Evolutionary conservation across 2,113 vertebrate species (phyloP), one percentile per base, ranked within the genome.

Genomic region (Semicossyphus pulcher): DNA sequence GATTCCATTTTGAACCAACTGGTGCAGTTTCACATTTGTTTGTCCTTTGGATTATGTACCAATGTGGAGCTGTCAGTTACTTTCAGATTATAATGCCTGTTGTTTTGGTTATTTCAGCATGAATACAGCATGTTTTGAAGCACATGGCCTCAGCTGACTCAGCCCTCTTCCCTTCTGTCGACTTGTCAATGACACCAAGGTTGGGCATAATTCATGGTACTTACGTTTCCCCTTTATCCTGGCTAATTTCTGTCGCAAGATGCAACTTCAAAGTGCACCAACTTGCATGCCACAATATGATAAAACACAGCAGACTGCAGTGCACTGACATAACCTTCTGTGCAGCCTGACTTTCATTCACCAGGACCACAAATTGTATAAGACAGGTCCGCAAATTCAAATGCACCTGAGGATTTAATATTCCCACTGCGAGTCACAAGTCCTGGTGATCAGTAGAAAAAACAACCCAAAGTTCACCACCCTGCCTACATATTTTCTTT

Each of bases 191-290:
- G 68, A 78, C 53, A 16, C 12, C 41, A 3, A 64, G n/a, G 15
- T 18, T 68, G 48, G 48, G 67, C 72, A 26, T 29, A 53, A 63
- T 54, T 71, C 39, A 42, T 53, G 23, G 3, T 18, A 31, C 20
- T 8, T 45, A 72, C 58, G 56, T 54, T 66, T 84, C 69, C 60
- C 53, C 65, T 83, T 65, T 56, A 75, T 81, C 75, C 29, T 23
- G 64, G 53, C 49, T 28, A 62, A 53, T 64, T 80, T 57, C 42
- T 65, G 12, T 47, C 49, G 39, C 28, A 49, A 41, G 58, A 57
- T 39, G n/a, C 61, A 15, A 7, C 41, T 74, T 39, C 31, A 39
- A 26, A 21, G 1, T 34, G 21, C 34, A 48, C 10, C 18, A 29
- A 15, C 49, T 21, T 56, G 32, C 21, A 39, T n/a, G 25, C 15